Evolutionary conservation across 1,140 invertebrate genomes (phyloP).

Genomic region (Panulirus ornatus): DNA sequence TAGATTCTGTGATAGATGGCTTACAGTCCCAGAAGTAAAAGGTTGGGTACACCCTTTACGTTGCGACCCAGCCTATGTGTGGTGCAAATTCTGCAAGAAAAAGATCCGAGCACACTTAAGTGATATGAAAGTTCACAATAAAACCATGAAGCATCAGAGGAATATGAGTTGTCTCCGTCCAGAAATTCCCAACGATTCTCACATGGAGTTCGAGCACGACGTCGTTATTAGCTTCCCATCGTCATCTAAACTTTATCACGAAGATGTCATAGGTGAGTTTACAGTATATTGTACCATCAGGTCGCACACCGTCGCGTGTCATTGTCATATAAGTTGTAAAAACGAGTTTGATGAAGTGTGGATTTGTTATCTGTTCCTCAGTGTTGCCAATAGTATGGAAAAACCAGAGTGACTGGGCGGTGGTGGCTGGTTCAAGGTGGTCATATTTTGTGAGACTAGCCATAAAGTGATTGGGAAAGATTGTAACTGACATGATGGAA

Average conservation of each 20-base stretch:
- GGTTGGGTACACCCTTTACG: constrained; percentile 31
- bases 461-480: too few species aligned
- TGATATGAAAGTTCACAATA: constrained; percentile 27
- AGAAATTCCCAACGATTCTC: neutral
- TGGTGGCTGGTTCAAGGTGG: too few species aligned
- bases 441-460: too few species aligned
- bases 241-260: neutral
- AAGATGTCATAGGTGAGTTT: neutral
- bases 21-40: constrained; percentile 1
- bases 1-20: constrained; percentile 37
- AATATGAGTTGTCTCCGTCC: neutral
- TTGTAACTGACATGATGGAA: too few species aligned
- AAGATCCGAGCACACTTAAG: constrained; percentile 38
- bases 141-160: constrained; percentile 28
- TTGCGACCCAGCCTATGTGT: neutral
- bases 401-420: too few species aligned
- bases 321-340: too few species aligned
- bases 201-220: neutral
- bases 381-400: too few species aligned
- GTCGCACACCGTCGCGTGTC: too few species aligned
- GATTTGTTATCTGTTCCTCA: too few species aligned
- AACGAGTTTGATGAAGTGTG: too few species aligned
- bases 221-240: neutral
- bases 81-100: constrained; percentile 45
- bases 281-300: too few species aligned